Percentiles rank a stretch among this genome's conserved stretches.
Conservation (phyloP, 2,797 vertebrate species). For the Thunnus albacares region DNA sequence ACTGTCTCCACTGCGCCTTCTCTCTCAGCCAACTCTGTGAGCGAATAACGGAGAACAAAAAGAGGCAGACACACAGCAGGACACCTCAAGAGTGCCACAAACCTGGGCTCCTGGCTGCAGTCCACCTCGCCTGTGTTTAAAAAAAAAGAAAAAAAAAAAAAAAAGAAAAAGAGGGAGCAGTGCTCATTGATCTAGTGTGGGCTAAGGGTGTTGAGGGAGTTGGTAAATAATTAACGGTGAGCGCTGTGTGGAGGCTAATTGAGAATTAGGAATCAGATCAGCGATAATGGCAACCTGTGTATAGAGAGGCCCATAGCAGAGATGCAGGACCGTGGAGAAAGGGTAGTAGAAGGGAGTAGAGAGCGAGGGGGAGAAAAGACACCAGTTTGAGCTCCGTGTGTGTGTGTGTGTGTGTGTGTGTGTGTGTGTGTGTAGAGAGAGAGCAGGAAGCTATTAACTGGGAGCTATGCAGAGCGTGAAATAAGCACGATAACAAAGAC, state of each 20-base stretch:
- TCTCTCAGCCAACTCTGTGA: conserved; percentile 65
- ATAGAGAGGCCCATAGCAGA: conserved; percentile 31
- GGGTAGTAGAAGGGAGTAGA: conserved; percentile 1
- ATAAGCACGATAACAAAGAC: conserved; percentile 74
- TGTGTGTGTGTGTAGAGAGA: conserved; percentile 19
- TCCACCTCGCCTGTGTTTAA: conserved; percentile 49
- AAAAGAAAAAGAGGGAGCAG: conserved; percentile 17
- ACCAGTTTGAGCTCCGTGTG: conserved; percentile 35
- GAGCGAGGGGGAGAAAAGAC: conserved; percentile 40
- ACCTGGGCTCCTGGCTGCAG: conserved; percentile 46
- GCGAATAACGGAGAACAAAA: conserved; percentile 59
- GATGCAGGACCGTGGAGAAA: conserved; percentile 49
- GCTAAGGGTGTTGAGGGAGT: conserved; percentile 64
- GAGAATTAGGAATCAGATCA: conserved; percentile 79
- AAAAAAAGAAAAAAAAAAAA: conserved; percentile 25
- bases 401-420: conserved; percentile 22
- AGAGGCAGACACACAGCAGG: conserved; percentile 44
- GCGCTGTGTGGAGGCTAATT: conserved; percentile 69
- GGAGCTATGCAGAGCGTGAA: conserved; percentile 77
- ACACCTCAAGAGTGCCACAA: conserved; percentile 42
- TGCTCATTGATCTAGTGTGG: conserved; percentile 61
- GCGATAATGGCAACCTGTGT: conserved; percentile 73
- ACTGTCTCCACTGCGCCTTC: conserved; percentile 51
- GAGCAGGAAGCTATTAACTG: conserved; percentile 73
- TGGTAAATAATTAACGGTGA: conserved; percentile 78